A percentile compares a stretch with the other conserved stretches of the same genome.
phyloP scores from a whole-genome alignment of 2,113 vertebrate genomes.

The Thermophis baileyi region DNA sequence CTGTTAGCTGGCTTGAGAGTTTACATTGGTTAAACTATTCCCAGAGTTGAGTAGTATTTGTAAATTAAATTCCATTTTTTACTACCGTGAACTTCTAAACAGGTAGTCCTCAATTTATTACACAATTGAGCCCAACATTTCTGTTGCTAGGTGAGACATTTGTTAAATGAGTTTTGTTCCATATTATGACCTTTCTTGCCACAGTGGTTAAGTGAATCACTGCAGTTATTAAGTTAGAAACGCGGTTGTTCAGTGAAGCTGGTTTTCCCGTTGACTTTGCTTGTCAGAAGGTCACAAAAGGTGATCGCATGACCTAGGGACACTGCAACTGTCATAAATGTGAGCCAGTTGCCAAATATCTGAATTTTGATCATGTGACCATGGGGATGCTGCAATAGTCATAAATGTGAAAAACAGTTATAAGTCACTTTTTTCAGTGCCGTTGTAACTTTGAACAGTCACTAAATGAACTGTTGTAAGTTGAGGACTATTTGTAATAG shows the following conservation, averaged over 20 bases:
- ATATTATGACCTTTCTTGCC: background rate
- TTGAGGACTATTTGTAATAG: background rate
- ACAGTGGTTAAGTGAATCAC: background rate
- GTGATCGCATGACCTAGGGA: background rate
- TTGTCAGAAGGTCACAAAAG: background rate
- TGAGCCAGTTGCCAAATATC: background rate
- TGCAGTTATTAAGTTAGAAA: background rate
- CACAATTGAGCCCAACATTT: background rate
- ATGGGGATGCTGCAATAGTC: background rate
- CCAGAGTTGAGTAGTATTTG: slow-evolving; percentile 31
- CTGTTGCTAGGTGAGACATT: background rate
- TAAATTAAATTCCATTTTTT: slow-evolving; percentile 28
- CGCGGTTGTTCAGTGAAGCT: background rate
- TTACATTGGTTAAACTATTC: slow-evolving; percentile 10
- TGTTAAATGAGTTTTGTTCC: background rate
- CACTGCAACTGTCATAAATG: background rate
- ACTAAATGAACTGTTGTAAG: background rate
- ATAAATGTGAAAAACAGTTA: background rate
- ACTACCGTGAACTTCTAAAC: background rate
- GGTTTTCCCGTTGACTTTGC: background rate
- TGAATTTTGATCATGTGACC: background rate
- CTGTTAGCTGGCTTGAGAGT: slow-evolving; percentile 39
- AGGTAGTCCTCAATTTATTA: background rate
- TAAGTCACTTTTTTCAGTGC: too few relatives aligned
- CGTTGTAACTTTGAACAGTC: too few relatives aligned